Evolutionary conservation across 2,888 invertebrate species (phyloP).

Genomic region (Chymomyza fuscimana): DNA sequence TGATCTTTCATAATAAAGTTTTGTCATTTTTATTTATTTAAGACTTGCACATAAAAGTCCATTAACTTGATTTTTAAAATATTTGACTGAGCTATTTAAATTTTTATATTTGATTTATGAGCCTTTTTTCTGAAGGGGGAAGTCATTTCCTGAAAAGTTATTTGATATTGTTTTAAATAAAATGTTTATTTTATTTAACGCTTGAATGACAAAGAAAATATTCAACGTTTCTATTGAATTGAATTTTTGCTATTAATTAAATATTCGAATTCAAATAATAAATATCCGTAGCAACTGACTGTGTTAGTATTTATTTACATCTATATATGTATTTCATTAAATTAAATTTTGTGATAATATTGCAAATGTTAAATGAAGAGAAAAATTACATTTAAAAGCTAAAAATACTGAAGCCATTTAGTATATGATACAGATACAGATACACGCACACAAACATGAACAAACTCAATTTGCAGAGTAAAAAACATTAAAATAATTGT

Average conservation of each 20-base stretch:
- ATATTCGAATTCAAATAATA: not conserved
- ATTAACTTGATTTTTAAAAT: not conserved
- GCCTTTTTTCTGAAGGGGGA: not conserved
- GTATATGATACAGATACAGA: constrained; percentile 30
- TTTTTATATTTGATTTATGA: not conserved
- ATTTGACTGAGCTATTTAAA: not conserved
- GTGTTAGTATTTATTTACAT: not conserved
- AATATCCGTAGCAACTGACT: not conserved
- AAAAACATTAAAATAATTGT: constrained; percentile 74
- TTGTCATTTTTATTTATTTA: not conserved
- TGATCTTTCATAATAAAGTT: not conserved
- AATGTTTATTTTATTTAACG: constrained; percentile 9
- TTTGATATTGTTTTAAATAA: not conserved
- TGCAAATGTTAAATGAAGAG: constrained; percentile 70
- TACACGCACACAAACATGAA: constrained; percentile 12
- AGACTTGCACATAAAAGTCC: not conserved
- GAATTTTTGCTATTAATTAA: constrained; percentile 3
- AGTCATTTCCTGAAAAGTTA: not conserved
- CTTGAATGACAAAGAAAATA: constrained; percentile 5
- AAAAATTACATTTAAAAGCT: constrained; percentile 74
- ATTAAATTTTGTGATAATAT: constrained; percentile 12
- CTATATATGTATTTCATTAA: constrained; percentile 9
- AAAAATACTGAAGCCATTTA: constrained; percentile 70
- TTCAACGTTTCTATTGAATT: not conserved
- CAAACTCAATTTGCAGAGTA: constrained; percentile 62